Conservation (phyloP, 2,797 vertebrate species). For the Danio tinwini region DNA sequence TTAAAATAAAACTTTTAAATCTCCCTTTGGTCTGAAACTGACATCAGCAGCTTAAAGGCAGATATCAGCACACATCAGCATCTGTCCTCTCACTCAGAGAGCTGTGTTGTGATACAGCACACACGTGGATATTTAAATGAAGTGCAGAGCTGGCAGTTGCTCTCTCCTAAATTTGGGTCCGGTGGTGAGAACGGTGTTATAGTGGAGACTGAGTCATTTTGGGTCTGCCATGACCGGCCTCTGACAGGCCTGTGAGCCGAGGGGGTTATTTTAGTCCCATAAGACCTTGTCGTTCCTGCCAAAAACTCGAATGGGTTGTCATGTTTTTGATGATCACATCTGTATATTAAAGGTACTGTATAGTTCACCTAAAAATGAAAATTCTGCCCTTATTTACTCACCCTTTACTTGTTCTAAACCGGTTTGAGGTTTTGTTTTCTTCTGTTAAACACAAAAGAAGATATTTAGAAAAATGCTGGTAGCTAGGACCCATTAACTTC, state of each 20-base stretch:
- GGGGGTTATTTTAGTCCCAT: conserved; percentile 50
- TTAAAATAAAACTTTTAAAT: too few species aligned
- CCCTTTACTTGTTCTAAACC: too few species aligned
- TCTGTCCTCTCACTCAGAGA: conserved; percentile 9
- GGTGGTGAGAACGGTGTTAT: conserved; percentile 18
- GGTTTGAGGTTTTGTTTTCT: too few species aligned
- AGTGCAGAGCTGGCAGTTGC: conserved; percentile 25
- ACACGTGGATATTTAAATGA: conserved; percentile 43
- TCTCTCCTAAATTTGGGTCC: conserved; percentile 34
- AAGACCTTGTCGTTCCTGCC: conserved; percentile 27
- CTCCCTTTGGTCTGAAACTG: conserved; percentile 17
- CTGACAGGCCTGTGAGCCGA: conserved; percentile 46
- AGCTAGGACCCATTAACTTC: too few species aligned
- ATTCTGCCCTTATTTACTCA: too few species aligned
- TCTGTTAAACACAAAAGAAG: too few species aligned
- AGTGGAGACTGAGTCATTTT: conserved; percentile 24
- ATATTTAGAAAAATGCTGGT: too few species aligned
- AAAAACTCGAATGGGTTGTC: not conserved
- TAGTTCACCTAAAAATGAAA: too few species aligned
- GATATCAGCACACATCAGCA: conserved; percentile 27
- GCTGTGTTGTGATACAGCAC: not conserved
- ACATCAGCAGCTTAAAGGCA: conserved; percentile 18
- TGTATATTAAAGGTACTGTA: too few species aligned
- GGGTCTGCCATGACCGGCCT: conserved; percentile 43
- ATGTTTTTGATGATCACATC: too few species aligned